These are phyloP conservation scores for Sthenelais limicola DNA, from an alignment of 2,888 invertebrate genomes.

Conservation along the genomic window DNA sequence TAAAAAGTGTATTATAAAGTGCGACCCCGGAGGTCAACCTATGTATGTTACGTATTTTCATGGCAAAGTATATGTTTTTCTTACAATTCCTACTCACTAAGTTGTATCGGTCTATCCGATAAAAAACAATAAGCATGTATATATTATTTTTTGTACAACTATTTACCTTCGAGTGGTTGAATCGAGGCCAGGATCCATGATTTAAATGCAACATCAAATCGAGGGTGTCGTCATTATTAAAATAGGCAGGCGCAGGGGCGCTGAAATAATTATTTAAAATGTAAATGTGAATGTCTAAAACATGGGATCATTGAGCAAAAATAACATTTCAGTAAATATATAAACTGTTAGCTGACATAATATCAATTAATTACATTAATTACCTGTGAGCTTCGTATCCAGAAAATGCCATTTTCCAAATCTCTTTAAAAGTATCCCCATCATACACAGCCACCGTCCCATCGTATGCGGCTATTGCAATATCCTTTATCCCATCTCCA, in stretches of 20 bases:
- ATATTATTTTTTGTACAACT: no score
- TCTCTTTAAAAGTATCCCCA: constrained; percentile 59
- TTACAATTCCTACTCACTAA: no score
- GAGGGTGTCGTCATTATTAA: constrained; percentile 62
- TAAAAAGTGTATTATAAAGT: constrained; percentile 42
- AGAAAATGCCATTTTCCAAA: constrained; percentile 63
- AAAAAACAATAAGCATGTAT: no score
- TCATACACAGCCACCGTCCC: constrained; percentile 61
- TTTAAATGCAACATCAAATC: constrained; percentile 68
- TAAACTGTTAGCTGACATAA: neutral
- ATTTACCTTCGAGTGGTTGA: constrained; percentile 60
- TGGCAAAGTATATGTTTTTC: no score
- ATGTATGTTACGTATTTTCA: no score
- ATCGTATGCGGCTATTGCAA: constrained; percentile 66
- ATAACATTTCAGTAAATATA: neutral
- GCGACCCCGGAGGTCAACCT: no score
- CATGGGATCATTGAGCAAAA: no score
- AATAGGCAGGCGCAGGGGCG: constrained; percentile 67
- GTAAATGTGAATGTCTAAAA: no score
- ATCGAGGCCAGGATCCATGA: constrained; percentile 61
- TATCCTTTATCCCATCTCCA: constrained; percentile 65
- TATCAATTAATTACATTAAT: neutral
- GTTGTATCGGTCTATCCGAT: no score
- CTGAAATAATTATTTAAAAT: no score
- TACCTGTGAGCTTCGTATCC: constrained; percentile 68